Conservation (phyloP, 2,888 invertebrate species). For the Amphiduros pacificus region DNA sequence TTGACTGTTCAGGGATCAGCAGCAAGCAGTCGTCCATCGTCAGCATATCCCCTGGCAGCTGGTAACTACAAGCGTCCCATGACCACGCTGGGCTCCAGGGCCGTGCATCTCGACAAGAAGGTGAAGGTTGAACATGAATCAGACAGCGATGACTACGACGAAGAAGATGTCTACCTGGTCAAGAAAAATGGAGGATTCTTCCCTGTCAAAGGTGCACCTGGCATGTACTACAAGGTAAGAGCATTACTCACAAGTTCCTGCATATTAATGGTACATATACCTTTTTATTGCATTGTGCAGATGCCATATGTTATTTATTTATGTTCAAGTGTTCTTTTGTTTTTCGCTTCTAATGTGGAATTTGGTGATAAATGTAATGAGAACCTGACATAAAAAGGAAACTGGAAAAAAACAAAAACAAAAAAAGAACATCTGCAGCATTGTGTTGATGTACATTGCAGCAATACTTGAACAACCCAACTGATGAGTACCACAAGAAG, state of each 20-base stretch:
- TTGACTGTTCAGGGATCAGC: too few species aligned
- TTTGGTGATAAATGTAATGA: too few species aligned
- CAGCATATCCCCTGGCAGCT: background rate
- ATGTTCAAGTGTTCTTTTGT: too few species aligned
- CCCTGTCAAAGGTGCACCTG: conserved; percentile 49
- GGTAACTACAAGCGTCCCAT: conserved; percentile 25
- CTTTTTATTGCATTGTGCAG: too few species aligned
- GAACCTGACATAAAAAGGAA: too few species aligned
- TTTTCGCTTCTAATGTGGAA: too few species aligned
- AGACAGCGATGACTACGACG: conserved; percentile 35
- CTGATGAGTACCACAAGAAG: conserved; percentile 49
- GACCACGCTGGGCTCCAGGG: conserved; percentile 41
- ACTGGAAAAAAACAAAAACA: too few species aligned
- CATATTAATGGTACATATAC: too few species aligned
- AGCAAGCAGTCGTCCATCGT: too few species aligned
- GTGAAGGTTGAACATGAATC: conserved; percentile 38
- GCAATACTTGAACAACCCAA: conserved; percentile 26
- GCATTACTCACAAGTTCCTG: too few species aligned
- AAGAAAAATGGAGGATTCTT: conserved; percentile 45
- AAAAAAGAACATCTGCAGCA: too few species aligned
- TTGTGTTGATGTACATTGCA: conserved; percentile 1
- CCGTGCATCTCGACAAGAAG: conserved; percentile 41
- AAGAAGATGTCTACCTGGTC: conserved; percentile 34
- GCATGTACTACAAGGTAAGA: conserved; percentile 55
- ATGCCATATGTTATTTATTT: too few species aligned